These are phyloP conservation scores for Caranx ignobilis DNA, from an alignment of 2,113 vertebrate genomes.

Conservation along the genomic window DNA sequence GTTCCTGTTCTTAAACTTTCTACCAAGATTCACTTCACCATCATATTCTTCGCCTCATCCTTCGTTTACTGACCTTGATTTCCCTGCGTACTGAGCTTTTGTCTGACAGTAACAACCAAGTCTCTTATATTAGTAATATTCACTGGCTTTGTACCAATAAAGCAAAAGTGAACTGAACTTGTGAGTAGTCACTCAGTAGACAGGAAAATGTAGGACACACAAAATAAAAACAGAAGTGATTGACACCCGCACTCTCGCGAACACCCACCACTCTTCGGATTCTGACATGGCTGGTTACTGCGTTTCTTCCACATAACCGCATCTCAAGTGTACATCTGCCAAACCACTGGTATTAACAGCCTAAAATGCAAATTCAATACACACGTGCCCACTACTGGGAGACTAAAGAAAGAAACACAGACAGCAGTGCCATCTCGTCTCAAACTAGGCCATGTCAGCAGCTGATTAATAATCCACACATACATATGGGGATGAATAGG, in stretches of 20 bases:
- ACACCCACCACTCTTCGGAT: constrained; percentile 13
- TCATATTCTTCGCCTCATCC: not conserved
- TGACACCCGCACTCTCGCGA: constrained; percentile 2
- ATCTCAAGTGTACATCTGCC: constrained; percentile 48
- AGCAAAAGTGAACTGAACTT: not conserved
- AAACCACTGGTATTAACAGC: constrained; percentile 36
- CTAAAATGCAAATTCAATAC: constrained; percentile 55
- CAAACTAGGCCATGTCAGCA: constrained; percentile 74
- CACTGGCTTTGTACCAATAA: not conserved
- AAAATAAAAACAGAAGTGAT: constrained; percentile 3
- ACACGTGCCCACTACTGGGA: constrained; percentile 23
- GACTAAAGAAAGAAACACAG: constrained; percentile 47
- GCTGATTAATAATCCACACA: constrained; percentile 82
- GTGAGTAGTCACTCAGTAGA: not conserved
- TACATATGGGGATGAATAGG: constrained; percentile 76
- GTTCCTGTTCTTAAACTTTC: not conserved
- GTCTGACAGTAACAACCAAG: not conserved
- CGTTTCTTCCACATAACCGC: constrained; percentile 26
- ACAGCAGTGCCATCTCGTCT: constrained; percentile 47
- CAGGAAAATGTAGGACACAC: not conserved
- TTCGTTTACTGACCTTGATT: not conserved
- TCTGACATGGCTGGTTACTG: constrained; percentile 9
- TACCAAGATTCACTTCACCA: not conserved
- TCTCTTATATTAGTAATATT: not conserved
- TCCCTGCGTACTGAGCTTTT: not conserved